Evolutionary conservation across 1,140 invertebrate genomes (phyloP).

Genomic region (Belonocnema kinseyi): DNA sequence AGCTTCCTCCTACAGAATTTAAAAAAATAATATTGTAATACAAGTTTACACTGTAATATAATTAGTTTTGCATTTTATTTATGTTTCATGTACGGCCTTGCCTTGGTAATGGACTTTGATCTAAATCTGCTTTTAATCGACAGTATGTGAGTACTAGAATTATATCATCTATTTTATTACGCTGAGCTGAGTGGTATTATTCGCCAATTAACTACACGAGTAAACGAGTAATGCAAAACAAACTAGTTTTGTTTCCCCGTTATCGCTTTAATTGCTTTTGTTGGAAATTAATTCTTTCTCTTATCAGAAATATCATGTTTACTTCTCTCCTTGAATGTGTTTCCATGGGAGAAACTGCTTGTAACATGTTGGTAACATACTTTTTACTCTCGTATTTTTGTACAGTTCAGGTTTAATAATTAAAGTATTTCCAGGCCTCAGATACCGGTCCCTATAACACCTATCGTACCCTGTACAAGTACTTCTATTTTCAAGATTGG

Average conservation of each 20-base stretch:
- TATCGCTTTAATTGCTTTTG: background rate
- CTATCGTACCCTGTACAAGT: too few relatives aligned
- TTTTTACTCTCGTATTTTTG: too few relatives aligned
- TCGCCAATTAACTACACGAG: slow-evolving; percentile 7
- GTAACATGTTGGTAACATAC: background rate
- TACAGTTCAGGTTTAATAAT: too few relatives aligned
- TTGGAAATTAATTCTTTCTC: slow-evolving; percentile 1
- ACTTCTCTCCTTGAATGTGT: slow-evolving; percentile 15
- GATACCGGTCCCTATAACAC: too few relatives aligned
- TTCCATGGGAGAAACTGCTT: slow-evolving; percentile 33
- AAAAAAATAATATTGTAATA: background rate
- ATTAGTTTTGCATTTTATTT: slow-evolving; percentile 55
- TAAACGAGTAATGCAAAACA: slow-evolving; percentile 6
- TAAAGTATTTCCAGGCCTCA: too few relatives aligned
- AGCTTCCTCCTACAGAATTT: slow-evolving; percentile 41
- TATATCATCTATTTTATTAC: slow-evolving; percentile 25
- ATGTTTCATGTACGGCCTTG: slow-evolving; percentile 55
- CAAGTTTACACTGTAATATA: slow-evolving; percentile 17
- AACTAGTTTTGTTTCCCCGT: slow-evolving; percentile 7
- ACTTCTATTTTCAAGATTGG: too few relatives aligned
- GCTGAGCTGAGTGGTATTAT: slow-evolving; percentile 15
- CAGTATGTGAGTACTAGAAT: slow-evolving; percentile 58
- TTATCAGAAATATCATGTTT: slow-evolving; percentile 6
- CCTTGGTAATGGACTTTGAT: slow-evolving; percentile 39
- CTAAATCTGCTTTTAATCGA: slow-evolving; percentile 40